Evolutionary conservation across 2,113 vertebrate species (phyloP).

Genomic region (Oplegnathus fasciatus): DNA sequence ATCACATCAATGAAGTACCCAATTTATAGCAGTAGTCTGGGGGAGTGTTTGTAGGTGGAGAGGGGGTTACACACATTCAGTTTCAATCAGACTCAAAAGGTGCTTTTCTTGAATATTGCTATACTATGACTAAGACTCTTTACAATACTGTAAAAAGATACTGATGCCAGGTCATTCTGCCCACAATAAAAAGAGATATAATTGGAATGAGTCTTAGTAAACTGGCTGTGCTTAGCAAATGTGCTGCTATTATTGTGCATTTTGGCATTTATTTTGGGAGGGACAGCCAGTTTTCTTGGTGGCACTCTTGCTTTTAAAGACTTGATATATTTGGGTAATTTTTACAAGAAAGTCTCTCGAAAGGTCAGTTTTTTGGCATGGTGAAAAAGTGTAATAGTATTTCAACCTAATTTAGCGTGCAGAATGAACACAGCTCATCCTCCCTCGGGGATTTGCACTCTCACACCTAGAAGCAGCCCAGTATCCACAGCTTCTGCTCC

Average conservation of each 20-base stretch:
- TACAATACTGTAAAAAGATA: neutral
- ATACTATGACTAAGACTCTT: neutral
- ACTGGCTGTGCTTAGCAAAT: neutral
- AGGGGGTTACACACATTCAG: neutral
- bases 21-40: conserved; percentile 22
- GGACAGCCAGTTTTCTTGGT: neutral
- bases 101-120: neutral
- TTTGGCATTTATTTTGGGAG: conserved; percentile 3
- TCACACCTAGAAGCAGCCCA: conserved; percentile 34
- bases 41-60: conserved; percentile 9
- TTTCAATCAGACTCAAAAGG: conserved; percentile 11
- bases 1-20: conserved; percentile 41
- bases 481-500: conserved; percentile 21
- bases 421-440: conserved; percentile 28
- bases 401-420: conserved; percentile 54
- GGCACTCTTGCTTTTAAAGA: neutral
- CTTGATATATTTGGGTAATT: conserved; percentile 29
- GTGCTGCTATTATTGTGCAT: conserved; percentile 1
- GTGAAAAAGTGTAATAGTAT: conserved; percentile 44
- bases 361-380: conserved; percentile 30
- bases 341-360: neutral
- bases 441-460: conserved; percentile 38
- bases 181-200: neutral
- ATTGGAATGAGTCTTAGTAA: neutral
- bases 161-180: conserved; percentile 1